Percentiles rank a stretch among this genome's conserved stretches.
These are phyloP conservation scores for Anaspis maculata DNA, from an alignment of 2,888 invertebrate species.

Conservation along the genomic window DNA sequence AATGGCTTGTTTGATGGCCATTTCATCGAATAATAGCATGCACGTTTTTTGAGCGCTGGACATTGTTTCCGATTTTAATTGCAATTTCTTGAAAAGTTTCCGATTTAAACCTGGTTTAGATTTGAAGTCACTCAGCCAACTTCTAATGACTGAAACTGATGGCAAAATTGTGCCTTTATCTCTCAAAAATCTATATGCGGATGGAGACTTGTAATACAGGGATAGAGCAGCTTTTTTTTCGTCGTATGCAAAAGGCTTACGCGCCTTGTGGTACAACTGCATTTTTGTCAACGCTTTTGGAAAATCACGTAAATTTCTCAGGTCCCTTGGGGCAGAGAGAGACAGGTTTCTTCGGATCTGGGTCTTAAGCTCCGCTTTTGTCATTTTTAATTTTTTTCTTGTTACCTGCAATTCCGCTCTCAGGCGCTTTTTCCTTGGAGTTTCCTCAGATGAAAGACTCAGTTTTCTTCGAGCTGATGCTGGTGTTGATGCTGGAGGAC, in stretches of 20 bases:
- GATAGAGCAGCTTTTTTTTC: constrained; percentile 24
- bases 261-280: constrained; percentile 14
- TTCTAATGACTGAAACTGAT: constrained; percentile 5
- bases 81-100: background rate
- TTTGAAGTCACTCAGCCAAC: background rate
- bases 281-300: no score
- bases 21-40: constrained; percentile 19
- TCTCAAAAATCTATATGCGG: constrained; percentile 20
- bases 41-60: constrained; percentile 12
- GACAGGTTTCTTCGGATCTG: no score
- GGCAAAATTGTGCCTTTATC: constrained; percentile 17
- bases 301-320: no score
- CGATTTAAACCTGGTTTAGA: no score
- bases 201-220: constrained; percentile 27
- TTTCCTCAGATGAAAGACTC: no score
- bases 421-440: no score
- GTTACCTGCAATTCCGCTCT: no score
- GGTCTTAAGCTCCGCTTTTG: no score
- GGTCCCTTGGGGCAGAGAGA: no score
- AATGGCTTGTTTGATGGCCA: constrained; percentile 15
- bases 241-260: constrained; percentile 16
- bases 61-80: constrained; percentile 17
- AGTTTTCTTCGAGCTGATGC: no score
- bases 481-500: no score
- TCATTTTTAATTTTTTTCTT: no score